Percentiles rank a stretch among this genome's conserved stretches.
phyloP scores from a whole-genome alignment of 2,797 vertebrate species.

The Sebastes iracundus region DNA sequence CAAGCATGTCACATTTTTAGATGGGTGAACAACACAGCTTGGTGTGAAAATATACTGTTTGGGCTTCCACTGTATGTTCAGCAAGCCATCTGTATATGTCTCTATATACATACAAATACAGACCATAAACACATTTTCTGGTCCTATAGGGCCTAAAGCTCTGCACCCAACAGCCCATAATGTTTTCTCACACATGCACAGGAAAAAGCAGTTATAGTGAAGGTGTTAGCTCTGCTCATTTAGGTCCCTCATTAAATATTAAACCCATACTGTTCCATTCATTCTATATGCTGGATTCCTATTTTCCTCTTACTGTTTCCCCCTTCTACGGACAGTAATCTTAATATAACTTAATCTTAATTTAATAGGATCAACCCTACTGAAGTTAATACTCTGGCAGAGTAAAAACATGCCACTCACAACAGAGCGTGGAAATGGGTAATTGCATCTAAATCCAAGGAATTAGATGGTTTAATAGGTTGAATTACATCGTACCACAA shows the following conservation, averaged over 20 bases:
- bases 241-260: background rate
- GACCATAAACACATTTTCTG: background rate
- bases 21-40: background rate
- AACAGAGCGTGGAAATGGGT: conserved; percentile 17
- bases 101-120: background rate
- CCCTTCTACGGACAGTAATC: conserved; percentile 3
- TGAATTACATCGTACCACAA: conserved; percentile 2
- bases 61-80: background rate
- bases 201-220: background rate
- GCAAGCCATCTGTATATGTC: background rate
- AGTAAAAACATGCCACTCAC: conserved; percentile 17
- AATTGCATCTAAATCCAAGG: conserved; percentile 38
- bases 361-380: conserved; percentile 26
- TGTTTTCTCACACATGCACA: background rate
- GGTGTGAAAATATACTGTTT: background rate
- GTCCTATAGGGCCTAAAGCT: background rate
- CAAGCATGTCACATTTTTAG: background rate
- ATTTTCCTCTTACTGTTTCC: background rate
- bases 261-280: background rate
- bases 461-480: conserved; percentile 32
- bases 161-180: background rate
- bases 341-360: conserved; percentile 18
- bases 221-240: background rate
- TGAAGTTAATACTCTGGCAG: conserved; percentile 17
- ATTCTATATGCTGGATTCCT: background rate